Evolutionary conservation across 2,888 invertebrate species (phyloP).

Genomic region (Drosophila meridionalis): DNA sequence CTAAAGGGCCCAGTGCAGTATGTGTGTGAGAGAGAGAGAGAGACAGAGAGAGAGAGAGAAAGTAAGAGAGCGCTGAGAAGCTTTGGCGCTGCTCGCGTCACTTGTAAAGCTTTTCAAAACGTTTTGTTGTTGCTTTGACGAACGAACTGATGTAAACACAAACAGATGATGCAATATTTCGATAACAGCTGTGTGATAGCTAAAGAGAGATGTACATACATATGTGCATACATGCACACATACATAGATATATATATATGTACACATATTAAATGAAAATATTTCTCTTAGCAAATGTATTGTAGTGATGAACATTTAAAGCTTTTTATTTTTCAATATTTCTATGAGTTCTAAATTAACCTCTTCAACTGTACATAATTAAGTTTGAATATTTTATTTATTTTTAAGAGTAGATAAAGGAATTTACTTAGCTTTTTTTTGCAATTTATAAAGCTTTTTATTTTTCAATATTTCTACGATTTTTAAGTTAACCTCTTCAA

Average conservation of each 20-base stretch:
- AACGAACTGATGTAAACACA: slow-evolving; percentile 31
- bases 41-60: neutral
- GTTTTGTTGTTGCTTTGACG: neutral
- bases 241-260: neutral
- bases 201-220: neutral
- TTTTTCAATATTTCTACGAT: neutral
- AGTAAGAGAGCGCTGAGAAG: neutral
- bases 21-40: neutral
- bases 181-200: slow-evolving; percentile 18
- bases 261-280: no score
- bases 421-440: no score
- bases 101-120: neutral
- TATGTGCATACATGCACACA: no score
- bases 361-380: no score
- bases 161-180: slow-evolving; percentile 1
- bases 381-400: no score
- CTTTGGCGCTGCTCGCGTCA: slow-evolving; percentile 12
- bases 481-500: neutral
- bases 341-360: neutral
- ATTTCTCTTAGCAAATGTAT: neutral
- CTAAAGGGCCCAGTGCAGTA: neutral
- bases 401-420: neutral
- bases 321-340: neutral
- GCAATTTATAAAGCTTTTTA: neutral
- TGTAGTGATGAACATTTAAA: neutral